Evolutionary conservation across 2,888 invertebrate species (phyloP), one percentile per base, ranked within the genome.

Genomic region (Acronicta aceris): DNA sequence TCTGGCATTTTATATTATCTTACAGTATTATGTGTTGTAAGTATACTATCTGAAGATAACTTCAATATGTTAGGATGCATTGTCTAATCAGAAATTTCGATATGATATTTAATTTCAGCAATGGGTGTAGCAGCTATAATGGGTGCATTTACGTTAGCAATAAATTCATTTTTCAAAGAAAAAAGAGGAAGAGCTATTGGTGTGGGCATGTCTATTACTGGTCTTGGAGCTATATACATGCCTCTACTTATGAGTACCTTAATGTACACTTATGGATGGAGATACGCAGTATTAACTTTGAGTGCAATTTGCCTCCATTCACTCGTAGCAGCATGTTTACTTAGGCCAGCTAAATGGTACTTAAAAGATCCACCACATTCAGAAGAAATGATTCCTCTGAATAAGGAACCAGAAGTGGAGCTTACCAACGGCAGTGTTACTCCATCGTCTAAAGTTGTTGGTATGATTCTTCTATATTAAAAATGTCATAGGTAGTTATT

Each of bases 11-110:
- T 78, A 86, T 97, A 59, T 84, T 97, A 51, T 95, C 95, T 1
- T 97, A 96, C 88, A 96, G 97, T 85, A 89, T 97, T 82, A 94
- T 97, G 75, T 95, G 96, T 85, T 96, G 97, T 97, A 90, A 96
- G 96, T 95, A 79, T 67, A 38, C 6, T 36, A 81, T 96, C 21
- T 78, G 95, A 42, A 59, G 64, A 67, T 67, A 69, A 49, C 10
- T 33, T 89, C 92, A 17, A 38, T 16, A 25, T 41, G 45, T 42
- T 46, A 40, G 49, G 52, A 50, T 55, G 52, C n/a, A 21, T 38
- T 59, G 8, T 12, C n/a, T 46, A 40, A 55, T 45, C 48, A 48
- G 5, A 15, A 58, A 41, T 30, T 12, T n/a, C 70, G 74, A 95
- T 86, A 95, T 67, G 86, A 95, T 77, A 66, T 70, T 74, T 51